Conservation (phyloP, 2,113 vertebrate species). For the Calypte anna region DNA sequence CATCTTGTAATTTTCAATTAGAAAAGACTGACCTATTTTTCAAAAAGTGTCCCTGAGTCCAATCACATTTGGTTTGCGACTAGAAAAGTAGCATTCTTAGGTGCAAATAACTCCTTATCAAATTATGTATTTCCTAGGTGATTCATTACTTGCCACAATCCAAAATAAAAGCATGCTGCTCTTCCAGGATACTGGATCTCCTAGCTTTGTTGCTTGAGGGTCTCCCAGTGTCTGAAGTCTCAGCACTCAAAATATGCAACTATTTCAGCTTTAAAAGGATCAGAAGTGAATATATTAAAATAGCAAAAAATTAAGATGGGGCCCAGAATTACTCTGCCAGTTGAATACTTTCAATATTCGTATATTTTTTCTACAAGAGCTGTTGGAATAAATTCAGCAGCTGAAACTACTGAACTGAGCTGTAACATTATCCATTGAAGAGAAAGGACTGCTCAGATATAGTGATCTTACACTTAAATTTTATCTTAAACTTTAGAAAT, state of each 20-base stretch:
- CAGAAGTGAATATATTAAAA: conserved; percentile 15
- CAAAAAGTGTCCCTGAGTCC: not conserved
- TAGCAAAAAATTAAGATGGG: not conserved
- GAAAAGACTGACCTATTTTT: not conserved
- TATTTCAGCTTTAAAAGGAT: not conserved
- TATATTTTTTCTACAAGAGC: not conserved
- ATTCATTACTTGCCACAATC: not conserved
- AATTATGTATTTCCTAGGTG: not conserved
- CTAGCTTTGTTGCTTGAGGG: not conserved
- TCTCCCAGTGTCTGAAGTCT: not conserved
- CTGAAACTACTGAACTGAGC: not conserved
- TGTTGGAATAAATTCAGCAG: not conserved
- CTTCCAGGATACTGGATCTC: not conserved
- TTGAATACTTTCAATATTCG: not conserved
- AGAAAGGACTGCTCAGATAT: not conserved
- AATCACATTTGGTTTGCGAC: not conserved
- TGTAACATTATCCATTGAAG: not conserved
- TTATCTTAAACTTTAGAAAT: no score
- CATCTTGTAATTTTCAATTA: not conserved
- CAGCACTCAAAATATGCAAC: not conserved
- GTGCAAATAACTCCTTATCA: not conserved
- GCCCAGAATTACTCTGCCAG: not conserved
- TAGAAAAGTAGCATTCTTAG: not conserved
- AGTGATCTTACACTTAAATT: not conserved
- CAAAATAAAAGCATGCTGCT: not conserved